A percentile compares a stretch with the other conserved stretches of the same genome.
These are phyloP conservation scores for Sakesphorus luctuosus DNA, from an alignment of 2,113 vertebrate species.

Conservation along the genomic window DNA sequence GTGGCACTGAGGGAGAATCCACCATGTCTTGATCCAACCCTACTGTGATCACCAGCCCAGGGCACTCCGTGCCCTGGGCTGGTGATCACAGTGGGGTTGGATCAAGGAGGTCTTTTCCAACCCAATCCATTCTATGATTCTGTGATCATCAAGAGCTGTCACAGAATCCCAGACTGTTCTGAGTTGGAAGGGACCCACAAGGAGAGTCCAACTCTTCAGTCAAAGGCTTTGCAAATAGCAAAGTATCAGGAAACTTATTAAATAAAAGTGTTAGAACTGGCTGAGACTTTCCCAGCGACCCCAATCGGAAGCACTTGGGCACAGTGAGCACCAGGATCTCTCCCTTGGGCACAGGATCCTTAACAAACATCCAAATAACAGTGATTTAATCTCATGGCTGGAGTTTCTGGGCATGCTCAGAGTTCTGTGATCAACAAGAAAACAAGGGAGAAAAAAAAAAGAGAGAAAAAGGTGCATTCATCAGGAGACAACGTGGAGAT, in stretches of 20 bases:
- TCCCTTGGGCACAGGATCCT: constrained; percentile 9
- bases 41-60: neutral
- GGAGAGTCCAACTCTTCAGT: too few species aligned
- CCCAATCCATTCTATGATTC: too few species aligned
- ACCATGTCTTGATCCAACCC: too few species aligned
- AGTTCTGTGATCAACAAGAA: neutral
- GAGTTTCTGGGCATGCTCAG: constrained; percentile 4
- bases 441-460: neutral
- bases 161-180: too few species aligned
- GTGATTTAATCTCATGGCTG: neutral
- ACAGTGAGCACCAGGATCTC: neutral
- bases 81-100: too few species aligned
- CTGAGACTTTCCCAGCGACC: neutral
- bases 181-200: too few species aligned
- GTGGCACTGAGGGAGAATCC: too few species aligned
- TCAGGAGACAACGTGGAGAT: neutral
- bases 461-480: neutral
- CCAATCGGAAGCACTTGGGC: neutral
- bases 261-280: neutral
- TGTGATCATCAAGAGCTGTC: too few species aligned
- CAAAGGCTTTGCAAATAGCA: neutral
- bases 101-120: too few species aligned
- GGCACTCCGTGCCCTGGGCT: too few species aligned
- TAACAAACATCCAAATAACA: neutral
- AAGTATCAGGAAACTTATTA: neutral